phyloP scores from a whole-genome alignment of 2,797 vertebrate genomes.

The Xiphophorus birchmanni region DNA sequence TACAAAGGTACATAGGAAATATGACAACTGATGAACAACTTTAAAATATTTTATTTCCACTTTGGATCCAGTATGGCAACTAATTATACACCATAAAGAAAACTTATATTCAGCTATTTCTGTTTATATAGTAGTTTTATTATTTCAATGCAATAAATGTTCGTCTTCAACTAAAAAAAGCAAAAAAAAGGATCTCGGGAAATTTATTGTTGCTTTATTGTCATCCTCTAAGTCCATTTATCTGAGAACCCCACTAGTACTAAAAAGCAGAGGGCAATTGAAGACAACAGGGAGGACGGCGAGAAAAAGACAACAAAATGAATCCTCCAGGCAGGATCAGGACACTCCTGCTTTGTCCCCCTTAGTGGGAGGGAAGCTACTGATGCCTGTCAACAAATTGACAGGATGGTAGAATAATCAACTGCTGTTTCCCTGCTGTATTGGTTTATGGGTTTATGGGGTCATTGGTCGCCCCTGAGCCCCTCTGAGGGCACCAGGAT shows the following conservation, averaged over 20 bases:
- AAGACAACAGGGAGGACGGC: constrained; percentile 49
- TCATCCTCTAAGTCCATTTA: constrained; percentile 28
- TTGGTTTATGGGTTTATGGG: constrained; percentile 68
- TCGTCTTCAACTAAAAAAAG: neutral
- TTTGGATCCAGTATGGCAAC: neutral
- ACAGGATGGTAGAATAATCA: constrained; percentile 72
- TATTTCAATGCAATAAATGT: neutral
- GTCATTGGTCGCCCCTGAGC: constrained; percentile 26
- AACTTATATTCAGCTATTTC: neutral
- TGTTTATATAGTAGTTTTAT: neutral
- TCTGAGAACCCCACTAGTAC: constrained; percentile 29
- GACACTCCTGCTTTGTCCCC: constrained; percentile 70
- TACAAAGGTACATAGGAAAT: neutral
- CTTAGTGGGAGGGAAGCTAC: constrained; percentile 64
- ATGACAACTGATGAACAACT: neutral
- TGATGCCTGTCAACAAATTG: constrained; percentile 72
- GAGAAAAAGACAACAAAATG: constrained; percentile 60
- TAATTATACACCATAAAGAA: neutral
- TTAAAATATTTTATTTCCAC: neutral
- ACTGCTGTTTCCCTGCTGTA: constrained; percentile 68
- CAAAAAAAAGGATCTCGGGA: constrained; percentile 42
- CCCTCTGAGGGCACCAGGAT: constrained; percentile 32
- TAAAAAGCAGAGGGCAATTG: constrained; percentile 31
- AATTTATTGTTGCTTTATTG: constrained; percentile 40
- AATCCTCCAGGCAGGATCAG: constrained; percentile 63